These are phyloP conservation scores for Poeciliopsis infans DNA, from an alignment of 2,797 vertebrate species.

Conservation along the genomic window DNA sequence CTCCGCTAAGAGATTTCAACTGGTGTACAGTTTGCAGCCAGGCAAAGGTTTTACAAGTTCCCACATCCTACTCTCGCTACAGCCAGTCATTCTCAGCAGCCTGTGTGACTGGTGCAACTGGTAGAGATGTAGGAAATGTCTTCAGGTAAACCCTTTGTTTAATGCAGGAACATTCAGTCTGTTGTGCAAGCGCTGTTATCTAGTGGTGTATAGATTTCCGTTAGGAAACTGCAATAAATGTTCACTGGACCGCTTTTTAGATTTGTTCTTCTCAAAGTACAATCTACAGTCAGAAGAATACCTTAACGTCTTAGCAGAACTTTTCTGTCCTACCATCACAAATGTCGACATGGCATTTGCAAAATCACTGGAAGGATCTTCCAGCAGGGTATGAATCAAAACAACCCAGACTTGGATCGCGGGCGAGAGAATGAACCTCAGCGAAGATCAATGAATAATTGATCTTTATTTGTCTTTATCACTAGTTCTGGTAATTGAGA, in stretches of 20 bases:
- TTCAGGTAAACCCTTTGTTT: neutral
- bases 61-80: neutral
- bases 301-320: too few species aligned
- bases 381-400: neutral
- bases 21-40: neutral
- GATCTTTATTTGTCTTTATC: neutral
- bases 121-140: neutral
- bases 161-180: neutral
- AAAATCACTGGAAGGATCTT: neutral
- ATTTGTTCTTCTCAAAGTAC: neutral
- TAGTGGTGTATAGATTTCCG: neutral
- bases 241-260: neutral
- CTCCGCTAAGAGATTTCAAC: conserved; percentile 3
- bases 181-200: neutral
- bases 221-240: neutral
- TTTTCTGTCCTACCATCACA: neutral
- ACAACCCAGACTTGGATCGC: neutral
- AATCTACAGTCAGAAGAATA: neutral
- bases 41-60: neutral
- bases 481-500: neutral
- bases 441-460: neutral
- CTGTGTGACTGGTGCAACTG: neutral
- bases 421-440: neutral
- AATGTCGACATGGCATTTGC: neutral
- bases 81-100: neutral